Evolutionary conservation across 2,888 invertebrate species (phyloP), one percentile per base, ranked within the genome.

Genomic region (Leptopilina drosophilae): DNA sequence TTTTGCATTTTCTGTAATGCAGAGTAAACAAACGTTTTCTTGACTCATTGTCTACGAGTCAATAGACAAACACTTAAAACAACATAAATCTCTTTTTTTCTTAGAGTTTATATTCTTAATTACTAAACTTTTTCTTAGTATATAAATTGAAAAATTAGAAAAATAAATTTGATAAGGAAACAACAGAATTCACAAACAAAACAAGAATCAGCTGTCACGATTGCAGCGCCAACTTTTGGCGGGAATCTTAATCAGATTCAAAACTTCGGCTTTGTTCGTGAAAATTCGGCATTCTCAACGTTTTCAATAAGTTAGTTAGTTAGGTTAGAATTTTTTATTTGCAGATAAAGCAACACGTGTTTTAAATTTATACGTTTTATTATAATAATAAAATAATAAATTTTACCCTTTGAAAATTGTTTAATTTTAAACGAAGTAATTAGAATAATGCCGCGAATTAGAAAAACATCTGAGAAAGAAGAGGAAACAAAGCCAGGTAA

Each of bases 301-400:
- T 59, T 59, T 7, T 59, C 7, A 14, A 5, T 1, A n/a, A 15
- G 59, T 59, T 59, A 59, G 59, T 1, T 7, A 15, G 59, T 59
- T 59, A 59, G 59, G 59, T 59, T 59, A n/a, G 14, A 59, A 59
- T 59, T n/a, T n/a, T 59, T n/a, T 6, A 59, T 7, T n/a, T 59
- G 11, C n/a, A 14, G 14, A 56, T 33, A 56, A n/a, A 59, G 59
- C 14, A 69, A 69, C 69, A 69, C 69, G 69, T 69, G 69, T 42
- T 33, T 33, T 42, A 42, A 42, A 14, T 56, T 53, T 14, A 33
- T 33, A 33, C 33, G 33, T 33, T 33, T 33, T 33, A 5, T 33
- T 33, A 5, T 33, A 5, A 5, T 2, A 9, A 11, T 33, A 5
- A 4, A 4, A 5, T 33, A 5, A 5, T 5, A 9, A 11, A 5